Conservation (phyloP, 1,140 invertebrate genomes). For the Diploscapter pachys region DNA sequence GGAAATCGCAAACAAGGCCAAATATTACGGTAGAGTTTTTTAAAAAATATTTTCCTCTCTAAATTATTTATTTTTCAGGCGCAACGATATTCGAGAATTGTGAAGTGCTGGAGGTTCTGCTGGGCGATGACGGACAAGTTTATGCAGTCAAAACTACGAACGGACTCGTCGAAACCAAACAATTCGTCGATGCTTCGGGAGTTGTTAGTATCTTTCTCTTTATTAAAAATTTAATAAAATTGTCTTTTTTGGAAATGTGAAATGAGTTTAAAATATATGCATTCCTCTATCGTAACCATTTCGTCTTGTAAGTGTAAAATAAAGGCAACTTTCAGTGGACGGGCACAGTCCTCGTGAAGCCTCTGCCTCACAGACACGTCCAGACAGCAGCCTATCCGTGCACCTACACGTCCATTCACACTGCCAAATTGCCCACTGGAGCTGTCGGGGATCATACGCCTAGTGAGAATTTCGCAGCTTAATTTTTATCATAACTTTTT, state of each 20-base stretch:
- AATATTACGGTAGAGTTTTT: slow-evolving; percentile 64
- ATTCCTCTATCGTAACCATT: slow-evolving; percentile 17
- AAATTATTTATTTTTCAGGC: slow-evolving; percentile 64
- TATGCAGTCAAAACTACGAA: slow-evolving; percentile 62
- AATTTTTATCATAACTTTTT: slow-evolving; percentile 22
- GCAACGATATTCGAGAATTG: slow-evolving; percentile 81
- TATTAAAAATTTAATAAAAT: background rate
- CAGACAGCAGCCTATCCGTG: slow-evolving; percentile 54
- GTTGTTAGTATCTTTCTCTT: slow-evolving; percentile 60
- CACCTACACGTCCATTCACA: slow-evolving; percentile 50
- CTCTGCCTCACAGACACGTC: slow-evolving; percentile 43
- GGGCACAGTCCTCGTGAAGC: slow-evolving; percentile 44
- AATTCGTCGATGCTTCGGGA: slow-evolving; percentile 68
- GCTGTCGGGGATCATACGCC: slow-evolving; percentile 41
- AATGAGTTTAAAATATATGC: background rate
- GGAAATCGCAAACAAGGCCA: slow-evolving; percentile 72
- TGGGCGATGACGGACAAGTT: slow-evolving; percentile 64
- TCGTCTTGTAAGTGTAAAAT: background rate
- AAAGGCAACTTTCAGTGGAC: slow-evolving; percentile 43
- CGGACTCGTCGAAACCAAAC: slow-evolving; percentile 65
- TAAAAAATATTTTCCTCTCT: background rate
- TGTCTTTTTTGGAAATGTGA: background rate
- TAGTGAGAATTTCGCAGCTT: slow-evolving; percentile 35
- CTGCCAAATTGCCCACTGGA: slow-evolving; percentile 44
- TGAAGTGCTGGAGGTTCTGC: slow-evolving; percentile 61